Conservation (phyloP, 2,113 vertebrate species). For the Triplophysa siluroides region DNA sequence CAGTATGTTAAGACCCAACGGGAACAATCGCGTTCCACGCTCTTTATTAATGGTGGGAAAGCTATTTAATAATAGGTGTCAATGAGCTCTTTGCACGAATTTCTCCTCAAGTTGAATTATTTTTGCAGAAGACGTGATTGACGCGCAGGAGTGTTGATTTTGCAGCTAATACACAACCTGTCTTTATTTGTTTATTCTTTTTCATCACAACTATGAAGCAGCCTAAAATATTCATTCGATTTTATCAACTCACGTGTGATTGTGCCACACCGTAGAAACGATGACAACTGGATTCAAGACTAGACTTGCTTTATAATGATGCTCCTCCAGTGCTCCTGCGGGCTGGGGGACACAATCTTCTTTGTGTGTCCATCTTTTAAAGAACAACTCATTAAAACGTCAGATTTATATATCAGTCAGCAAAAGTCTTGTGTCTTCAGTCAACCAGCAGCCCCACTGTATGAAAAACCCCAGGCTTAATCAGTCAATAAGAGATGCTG, state of each 20-base stretch:
- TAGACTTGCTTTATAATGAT: constrained; percentile 23
- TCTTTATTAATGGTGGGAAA: too few relatives aligned
- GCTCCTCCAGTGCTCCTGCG: neutral
- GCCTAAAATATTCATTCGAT: too few relatives aligned
- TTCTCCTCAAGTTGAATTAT: too few relatives aligned
- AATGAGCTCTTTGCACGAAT: too few relatives aligned
- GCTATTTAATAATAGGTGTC: too few relatives aligned
- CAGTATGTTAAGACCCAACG: too few relatives aligned
- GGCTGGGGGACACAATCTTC: neutral
- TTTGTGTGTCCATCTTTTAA: constrained; percentile 11
- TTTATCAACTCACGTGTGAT: neutral
- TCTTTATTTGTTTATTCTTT: neutral
- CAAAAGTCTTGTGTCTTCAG: neutral
- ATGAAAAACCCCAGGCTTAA: constrained; percentile 1
- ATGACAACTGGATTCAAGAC: constrained; percentile 16
- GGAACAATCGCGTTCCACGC: too few relatives aligned
- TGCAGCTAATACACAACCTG: neutral
- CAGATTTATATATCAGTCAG: constrained; percentile 11
- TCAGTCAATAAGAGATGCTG: constrained; percentile 2
- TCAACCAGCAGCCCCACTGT: neutral
- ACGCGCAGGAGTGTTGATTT: too few relatives aligned
- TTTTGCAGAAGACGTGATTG: too few relatives aligned
- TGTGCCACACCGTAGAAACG: neutral
- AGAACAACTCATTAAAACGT: constrained; percentile 7
- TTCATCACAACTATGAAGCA: neutral